phyloP scores from a whole-genome alignment of 2,888 invertebrate genomes.

The Cactoblastis cactorum region DNA sequence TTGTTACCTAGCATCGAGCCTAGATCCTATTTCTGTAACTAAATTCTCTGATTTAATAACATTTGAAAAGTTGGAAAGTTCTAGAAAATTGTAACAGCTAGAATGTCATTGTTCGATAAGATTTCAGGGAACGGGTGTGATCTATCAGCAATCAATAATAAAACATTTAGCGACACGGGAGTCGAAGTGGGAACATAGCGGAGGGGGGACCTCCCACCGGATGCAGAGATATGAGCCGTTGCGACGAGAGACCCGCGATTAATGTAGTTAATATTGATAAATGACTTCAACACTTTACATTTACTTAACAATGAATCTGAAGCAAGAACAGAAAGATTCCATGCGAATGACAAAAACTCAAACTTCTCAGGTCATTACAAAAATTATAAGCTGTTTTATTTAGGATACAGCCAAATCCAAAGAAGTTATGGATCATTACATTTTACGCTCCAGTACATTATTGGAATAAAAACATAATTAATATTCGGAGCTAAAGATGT shows the following conservation, averaged over 20 bases:
- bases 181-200: conserved; percentile 41
- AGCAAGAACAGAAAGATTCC: not conserved
- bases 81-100: not conserved
- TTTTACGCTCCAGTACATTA: too few species aligned
- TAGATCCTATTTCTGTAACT: conserved; percentile 65
- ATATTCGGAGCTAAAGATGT: too few species aligned
- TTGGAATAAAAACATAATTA: too few species aligned
- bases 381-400: too few species aligned
- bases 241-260: conserved; percentile 47
- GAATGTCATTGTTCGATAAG: conserved; percentile 1
- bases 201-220: conserved; percentile 51
- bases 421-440: too few species aligned
- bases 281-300: conserved; percentile 11
- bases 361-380: too few species aligned
- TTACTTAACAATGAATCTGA: not conserved
- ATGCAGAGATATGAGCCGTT: conserved; percentile 52
- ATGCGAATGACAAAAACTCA: not conserved
- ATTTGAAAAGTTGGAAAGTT: conserved; percentile 17
- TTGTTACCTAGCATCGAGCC: conserved; percentile 59
- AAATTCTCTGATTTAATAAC: conserved; percentile 40
- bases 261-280: conserved; percentile 27
- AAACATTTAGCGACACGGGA: conserved; percentile 38
- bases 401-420: too few species aligned
- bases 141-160: conserved; percentile 40
- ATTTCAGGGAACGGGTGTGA: not conserved